These are phyloP conservation scores for Macrotrachela quadricornifera DNA, from an alignment of 1,140 invertebrate species.

Conservation along the genomic window DNA sequence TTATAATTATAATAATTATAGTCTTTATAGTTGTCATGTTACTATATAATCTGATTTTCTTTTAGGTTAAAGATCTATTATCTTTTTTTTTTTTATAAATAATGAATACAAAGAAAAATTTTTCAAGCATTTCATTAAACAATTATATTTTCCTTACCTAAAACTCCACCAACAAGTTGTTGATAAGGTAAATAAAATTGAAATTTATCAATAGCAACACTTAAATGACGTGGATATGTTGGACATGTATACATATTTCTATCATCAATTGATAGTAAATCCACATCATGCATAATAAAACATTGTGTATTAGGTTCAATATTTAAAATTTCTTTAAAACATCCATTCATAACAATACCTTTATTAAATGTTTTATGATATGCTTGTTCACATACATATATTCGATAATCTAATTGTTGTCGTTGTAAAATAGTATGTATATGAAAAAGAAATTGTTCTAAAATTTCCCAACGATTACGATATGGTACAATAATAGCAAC, in stretches of 20 bases:
- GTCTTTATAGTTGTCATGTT: too few species aligned
- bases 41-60: too few species aligned
- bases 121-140: too few species aligned
- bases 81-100: too few species aligned
- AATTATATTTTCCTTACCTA: constrained; percentile 20
- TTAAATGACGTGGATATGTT: constrained; percentile 43
- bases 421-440: constrained; percentile 70
- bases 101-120: too few species aligned
- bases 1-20: too few species aligned
- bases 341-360: constrained; percentile 9
- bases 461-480: constrained; percentile 52
- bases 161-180: constrained; percentile 55
- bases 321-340: constrained; percentile 12
- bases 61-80: too few species aligned
- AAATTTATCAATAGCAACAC: constrained; percentile 42
- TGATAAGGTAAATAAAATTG: constrained; percentile 51
- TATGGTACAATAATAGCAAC: constrained; percentile 71
- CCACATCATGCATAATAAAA: constrained; percentile 70
- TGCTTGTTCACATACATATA: constrained; percentile 68
- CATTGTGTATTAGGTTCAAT: constrained; percentile 43
- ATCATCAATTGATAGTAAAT: constrained; percentile 41
- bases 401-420: constrained; percentile 65
- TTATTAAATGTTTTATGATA: constrained; percentile 46
- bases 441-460: constrained; percentile 54
- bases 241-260: constrained; percentile 42